Percentiles rank a stretch among this genome's conserved stretches.
Conservation (phyloP, 2,113 vertebrate genomes). For the Myotis yumanensis region DNA sequence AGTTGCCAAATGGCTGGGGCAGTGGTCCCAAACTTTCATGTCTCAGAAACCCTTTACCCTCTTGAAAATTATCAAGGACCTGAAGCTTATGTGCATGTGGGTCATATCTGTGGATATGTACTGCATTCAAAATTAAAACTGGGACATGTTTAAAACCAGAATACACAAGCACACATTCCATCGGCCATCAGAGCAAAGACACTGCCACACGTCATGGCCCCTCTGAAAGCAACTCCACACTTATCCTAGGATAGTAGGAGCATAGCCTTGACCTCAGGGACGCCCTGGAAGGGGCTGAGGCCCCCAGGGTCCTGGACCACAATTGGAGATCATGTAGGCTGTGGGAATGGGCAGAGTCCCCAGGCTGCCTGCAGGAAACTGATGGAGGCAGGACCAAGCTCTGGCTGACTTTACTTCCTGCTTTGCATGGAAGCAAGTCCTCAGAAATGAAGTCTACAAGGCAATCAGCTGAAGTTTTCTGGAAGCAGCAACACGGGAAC, state of each 20-base stretch:
- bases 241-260: too few species aligned
- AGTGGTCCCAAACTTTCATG: neutral
- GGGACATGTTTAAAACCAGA: neutral
- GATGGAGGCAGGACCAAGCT: neutral
- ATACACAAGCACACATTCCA: neutral
- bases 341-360: neutral
- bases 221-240: neutral
- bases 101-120: neutral
- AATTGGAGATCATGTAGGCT: neutral
- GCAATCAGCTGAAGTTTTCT: neutral
- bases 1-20: neutral
- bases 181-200: neutral
- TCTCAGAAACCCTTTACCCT: neutral
- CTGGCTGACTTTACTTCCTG: neutral
- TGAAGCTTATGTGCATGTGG: neutral
- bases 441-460: neutral
- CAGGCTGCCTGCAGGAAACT: neutral
- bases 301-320: neutral
- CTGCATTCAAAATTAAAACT: neutral
- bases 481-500: neutral
- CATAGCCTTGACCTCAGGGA: neutral
- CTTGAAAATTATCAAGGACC: neutral
- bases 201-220: neutral
- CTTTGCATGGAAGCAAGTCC: neutral
- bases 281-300: neutral